phyloP scores from a whole-genome alignment of 2,113 vertebrate species.

The Cephalopterus ornatus region DNA sequence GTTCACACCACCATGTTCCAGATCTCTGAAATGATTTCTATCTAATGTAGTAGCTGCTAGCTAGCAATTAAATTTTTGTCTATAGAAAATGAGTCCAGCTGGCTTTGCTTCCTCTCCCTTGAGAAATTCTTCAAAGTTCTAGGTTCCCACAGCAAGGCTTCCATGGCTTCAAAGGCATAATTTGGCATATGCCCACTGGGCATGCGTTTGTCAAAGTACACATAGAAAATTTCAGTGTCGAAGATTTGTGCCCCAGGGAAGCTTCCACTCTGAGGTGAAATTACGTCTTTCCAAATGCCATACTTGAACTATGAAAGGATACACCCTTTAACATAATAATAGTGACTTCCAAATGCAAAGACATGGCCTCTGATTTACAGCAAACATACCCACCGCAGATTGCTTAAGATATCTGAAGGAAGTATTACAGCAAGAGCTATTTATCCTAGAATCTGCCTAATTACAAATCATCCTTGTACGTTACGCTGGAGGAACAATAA shows the following conservation, averaged over 20 bases:
- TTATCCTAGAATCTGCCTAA: slow-evolving; percentile 24
- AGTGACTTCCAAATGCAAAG: slow-evolving; percentile 47
- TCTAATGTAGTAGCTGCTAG: slow-evolving; percentile 20
- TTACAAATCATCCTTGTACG: slow-evolving; percentile 30
- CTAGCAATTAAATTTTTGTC: slow-evolving; percentile 34
- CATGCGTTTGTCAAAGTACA: slow-evolving; percentile 49
- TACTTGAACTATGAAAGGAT: slow-evolving; percentile 38
- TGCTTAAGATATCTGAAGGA: slow-evolving; percentile 46
- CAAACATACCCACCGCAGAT: slow-evolving; percentile 21
- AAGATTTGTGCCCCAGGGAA: slow-evolving; percentile 48
- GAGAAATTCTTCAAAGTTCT: slow-evolving; percentile 59
- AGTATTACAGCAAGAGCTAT: slow-evolving; percentile 10
- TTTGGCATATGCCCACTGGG: slow-evolving; percentile 47
- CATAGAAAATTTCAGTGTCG: slow-evolving; percentile 28
- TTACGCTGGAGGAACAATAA: slow-evolving; percentile 35
- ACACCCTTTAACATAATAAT: slow-evolving; percentile 53
- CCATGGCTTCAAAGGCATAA: slow-evolving; percentile 54
- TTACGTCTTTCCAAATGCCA: slow-evolving; percentile 52
- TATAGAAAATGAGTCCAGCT: slow-evolving; percentile 55
- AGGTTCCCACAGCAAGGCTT: slow-evolving; percentile 58
- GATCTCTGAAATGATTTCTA: not conserved
- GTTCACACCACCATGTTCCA: slow-evolving; percentile 1
- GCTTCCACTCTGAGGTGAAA: slow-evolving; percentile 53
- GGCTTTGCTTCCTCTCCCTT: slow-evolving; percentile 58
- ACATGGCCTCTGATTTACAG: slow-evolving; percentile 47